phyloP scores from a whole-genome alignment of 2,797 vertebrate species.

The Numenius phaeopus region DNA sequence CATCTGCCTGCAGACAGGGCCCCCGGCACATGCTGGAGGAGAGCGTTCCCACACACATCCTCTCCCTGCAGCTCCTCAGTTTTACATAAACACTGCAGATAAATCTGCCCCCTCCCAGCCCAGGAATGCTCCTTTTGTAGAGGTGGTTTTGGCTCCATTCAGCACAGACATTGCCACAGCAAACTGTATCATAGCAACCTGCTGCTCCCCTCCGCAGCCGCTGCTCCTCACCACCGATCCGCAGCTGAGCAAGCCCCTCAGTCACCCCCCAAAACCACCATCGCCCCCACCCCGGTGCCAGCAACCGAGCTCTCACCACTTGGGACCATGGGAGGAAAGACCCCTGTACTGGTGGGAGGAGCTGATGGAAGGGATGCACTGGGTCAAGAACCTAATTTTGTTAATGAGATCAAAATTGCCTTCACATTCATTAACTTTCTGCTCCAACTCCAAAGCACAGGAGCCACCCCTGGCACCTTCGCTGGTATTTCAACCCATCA shows the following conservation, averaged over 20 bases:
- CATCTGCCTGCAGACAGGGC: not conserved
- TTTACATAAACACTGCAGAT: conserved; percentile 41
- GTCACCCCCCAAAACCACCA: not conserved
- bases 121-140: conserved; percentile 51
- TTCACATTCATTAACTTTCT: not conserved
- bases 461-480: not conserved
- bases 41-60: conserved; percentile 7
- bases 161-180: conserved; percentile 35
- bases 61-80: not conserved
- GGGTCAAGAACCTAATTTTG: not conserved
- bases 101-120: conserved; percentile 41
- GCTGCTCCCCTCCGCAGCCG: conserved; percentile 3
- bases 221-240: not conserved
- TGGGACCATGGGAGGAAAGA: not conserved
- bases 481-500: not conserved
- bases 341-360: not conserved
- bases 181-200: conserved; percentile 66
- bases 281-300: not conserved
- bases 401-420: not conserved
- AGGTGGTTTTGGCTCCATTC: conserved; percentile 31
- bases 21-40: not conserved
- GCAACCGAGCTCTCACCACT: not conserved
- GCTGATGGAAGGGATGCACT: not conserved
- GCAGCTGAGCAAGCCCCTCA: rapidly evolving
- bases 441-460: not conserved